Conservation (phyloP, 2,888 invertebrate genomes). For the Protophormia terraenovae region DNA sequence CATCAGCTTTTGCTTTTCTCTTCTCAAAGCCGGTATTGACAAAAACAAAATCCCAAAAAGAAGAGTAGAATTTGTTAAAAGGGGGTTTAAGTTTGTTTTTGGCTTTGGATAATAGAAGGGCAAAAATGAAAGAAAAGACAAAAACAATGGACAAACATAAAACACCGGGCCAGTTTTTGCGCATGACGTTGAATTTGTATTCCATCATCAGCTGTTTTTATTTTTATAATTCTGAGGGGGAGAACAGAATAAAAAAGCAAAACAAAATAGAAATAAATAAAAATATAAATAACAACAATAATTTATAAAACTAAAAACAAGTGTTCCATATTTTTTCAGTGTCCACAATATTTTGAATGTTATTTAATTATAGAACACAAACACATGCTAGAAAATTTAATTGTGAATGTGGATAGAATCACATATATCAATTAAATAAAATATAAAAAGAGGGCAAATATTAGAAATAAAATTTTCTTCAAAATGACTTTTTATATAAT, state of each 20-base stretch:
- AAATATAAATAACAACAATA: not conserved
- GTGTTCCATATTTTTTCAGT: not conserved
- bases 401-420: no score
- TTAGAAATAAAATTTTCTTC: no score
- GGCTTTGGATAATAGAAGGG: not conserved
- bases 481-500: no score
- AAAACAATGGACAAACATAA: not conserved
- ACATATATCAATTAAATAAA: no score
- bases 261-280: not conserved
- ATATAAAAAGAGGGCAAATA: no score
- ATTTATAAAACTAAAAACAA: not conserved
- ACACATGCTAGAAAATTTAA: no score
- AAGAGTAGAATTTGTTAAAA: conserved; percentile 10
- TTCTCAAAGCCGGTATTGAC: conserved; percentile 24
- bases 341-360: not conserved
- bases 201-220: conserved; percentile 13
- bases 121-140: not conserved
- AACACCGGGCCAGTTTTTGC: not conserved
- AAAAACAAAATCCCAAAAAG: conserved; percentile 14
- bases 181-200: not conserved
- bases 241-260: not conserved
- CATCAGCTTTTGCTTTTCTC: conserved; percentile 70
- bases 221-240: not conserved
- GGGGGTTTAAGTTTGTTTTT: not conserved
- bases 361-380: conserved; percentile 10